These are phyloP conservation scores for Physeter macrocephalus DNA, from an alignment of 2,113 vertebrate species.

Conservation along the genomic window DNA sequence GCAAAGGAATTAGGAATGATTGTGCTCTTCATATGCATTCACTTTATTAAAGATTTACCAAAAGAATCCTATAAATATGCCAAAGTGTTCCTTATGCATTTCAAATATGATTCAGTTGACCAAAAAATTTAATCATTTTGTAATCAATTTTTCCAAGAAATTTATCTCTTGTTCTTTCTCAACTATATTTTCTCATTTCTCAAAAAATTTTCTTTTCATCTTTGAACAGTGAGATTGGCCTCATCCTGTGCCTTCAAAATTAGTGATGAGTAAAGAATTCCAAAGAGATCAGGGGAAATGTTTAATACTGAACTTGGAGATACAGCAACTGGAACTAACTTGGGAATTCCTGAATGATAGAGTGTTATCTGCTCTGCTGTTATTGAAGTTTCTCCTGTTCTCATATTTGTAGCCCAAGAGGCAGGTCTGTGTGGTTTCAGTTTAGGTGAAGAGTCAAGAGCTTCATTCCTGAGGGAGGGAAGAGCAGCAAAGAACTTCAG, in stretches of 20 bases:
- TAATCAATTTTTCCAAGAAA: background rate
- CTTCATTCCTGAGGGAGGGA: background rate
- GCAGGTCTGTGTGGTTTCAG: background rate
- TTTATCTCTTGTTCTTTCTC: background rate
- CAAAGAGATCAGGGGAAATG: background rate
- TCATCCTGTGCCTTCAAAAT: background rate
- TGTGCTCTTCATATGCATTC: background rate
- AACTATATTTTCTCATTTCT: background rate
- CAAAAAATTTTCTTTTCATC: background rate
- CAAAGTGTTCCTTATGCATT: background rate
- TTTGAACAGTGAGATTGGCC: background rate
- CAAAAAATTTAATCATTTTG: background rate
- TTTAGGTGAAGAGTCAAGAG: background rate
- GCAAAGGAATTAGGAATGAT: background rate
- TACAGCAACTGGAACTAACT: background rate
- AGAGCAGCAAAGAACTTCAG: background rate
- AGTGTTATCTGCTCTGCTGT: background rate
- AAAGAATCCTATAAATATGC: constrained; percentile 11
- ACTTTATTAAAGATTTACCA: background rate
- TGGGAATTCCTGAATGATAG: background rate
- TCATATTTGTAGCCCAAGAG: background rate
- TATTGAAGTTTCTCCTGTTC: background rate
- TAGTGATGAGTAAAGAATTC: background rate
- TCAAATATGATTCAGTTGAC: background rate
- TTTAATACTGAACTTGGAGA: background rate